Evolutionary conservation across 2,113 vertebrate genomes (phyloP), one percentile per base, ranked within the genome.

Genomic region (Clupea harengus): DNA sequence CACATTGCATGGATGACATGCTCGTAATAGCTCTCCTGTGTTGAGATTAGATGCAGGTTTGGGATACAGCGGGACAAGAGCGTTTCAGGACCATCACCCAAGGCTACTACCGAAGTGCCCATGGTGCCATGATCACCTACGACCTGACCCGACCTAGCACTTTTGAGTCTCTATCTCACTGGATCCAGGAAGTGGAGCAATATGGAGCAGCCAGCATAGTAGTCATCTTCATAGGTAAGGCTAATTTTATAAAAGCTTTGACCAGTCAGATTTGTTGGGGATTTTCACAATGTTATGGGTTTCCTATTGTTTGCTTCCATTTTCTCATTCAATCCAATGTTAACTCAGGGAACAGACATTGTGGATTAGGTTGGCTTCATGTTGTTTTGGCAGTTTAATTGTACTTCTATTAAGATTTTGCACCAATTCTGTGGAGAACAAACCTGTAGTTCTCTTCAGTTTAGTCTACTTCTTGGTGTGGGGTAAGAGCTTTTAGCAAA

Each of bases 61-160:
- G 98, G 98, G 98, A 99, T 94, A 99, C 98, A 0, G 98, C 98
- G 0, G 98, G 98, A 0, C 98, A 99, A 92, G 98, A 99, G 93
- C 95, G 98, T 60, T 99, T 99, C 91, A 96, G 96, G 22, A 99
- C 98, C 11, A 99, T 99, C 95, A 99, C 98, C 3, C 98, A 99
- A 92, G 99, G 98, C 90, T 99, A 99, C 88, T 99, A 99, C 88
- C 97, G 98, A 86, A 99, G 97, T 0, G 98, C 98, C 11, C 97
- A 99, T 0, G 98, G 97, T 0, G 98, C 98, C 86, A 95, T 99
- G 92, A 97, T 99, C 45, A 95, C 97, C 90, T 99, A 99, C 4
- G 98, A 99, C 94, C 96, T 99, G 92, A 99, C 97, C 0, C 95
- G 95, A 6, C 93, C 84, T 32, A 86, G 93, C 46, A 98, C 98